Conservation (phyloP, 2,797 vertebrate genomes). For the Hydrophis major region DNA sequence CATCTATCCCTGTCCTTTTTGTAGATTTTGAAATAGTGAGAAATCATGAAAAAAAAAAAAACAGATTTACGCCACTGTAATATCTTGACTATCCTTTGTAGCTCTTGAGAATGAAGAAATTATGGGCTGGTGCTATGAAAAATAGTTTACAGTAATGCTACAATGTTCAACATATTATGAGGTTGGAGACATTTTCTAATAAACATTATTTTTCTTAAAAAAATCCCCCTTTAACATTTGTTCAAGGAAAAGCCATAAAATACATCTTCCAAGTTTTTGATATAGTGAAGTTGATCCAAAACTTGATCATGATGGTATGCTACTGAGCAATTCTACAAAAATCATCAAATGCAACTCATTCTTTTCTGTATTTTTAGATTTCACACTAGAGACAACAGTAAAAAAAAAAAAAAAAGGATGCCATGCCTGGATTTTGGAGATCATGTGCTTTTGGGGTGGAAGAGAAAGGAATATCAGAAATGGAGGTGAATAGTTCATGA, state of each 20-base stretch:
- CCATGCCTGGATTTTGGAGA: not conserved
- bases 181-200: not conserved
- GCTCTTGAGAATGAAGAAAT: not conserved
- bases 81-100: not conserved
- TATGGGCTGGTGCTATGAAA: not conserved
- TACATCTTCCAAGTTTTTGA: not conserved
- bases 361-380: constrained; percentile 18
- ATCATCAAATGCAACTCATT: not conserved
- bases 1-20: not conserved
- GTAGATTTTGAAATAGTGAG: not conserved
- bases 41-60: not conserved
- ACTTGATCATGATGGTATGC: not conserved
- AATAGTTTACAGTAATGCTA: not conserved
- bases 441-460: constrained; percentile 14
- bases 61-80: not conserved
- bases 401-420: not conserved
- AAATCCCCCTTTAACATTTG: not conserved
- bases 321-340: not conserved
- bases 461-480: constrained; percentile 33
- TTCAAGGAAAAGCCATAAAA: not conserved
- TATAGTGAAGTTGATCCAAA: not conserved
- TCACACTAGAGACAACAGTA: constrained; percentile 6
- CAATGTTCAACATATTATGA: not conserved
- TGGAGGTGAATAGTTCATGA: constrained; percentile 79
- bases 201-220: not conserved